Evolutionary conservation across 2,113 vertebrate species (phyloP), one percentile per base, ranked within the genome.

Genomic region (Sinocyclocheilus grahami): DNA sequence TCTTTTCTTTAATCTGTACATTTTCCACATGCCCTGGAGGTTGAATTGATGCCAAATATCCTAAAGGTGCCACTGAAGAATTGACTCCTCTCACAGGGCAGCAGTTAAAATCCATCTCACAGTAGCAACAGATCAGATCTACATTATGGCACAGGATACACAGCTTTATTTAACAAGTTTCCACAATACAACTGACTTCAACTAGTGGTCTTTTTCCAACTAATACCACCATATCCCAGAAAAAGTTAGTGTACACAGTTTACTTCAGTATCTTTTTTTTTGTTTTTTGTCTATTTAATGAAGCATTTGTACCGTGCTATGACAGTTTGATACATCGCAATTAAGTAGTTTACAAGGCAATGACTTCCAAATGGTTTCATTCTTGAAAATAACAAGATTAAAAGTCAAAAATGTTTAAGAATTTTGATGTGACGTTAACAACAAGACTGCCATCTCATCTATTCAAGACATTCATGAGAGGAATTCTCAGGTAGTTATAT

Each of bases 121-220:
- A 96, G 95, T 93, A 97, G 95, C 95, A 96, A 97, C 95, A 95
- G 94, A 95, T 96, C 94, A 87, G 92, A 95, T 93, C 94, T 92
- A 90, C 93, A 95, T 94, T 97, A 97, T 97, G 96, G 97, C 97
- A 97, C 97, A 95, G 94, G 96, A 96, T 96, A 96, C 95, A 96
- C 95, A 94, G 91, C 88, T 87, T 88, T 90, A 91, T 94, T 95
- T 78, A 95, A 95, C 94, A 96, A 96, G 94, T 92, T 95, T 97
- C 96, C 97, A 98, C 97, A 97, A 97, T 96, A 98, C 97, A 96
- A 96, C 96, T 92, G 92, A 94, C 96, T 97, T 96, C 92, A 90
- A 94, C 96, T 97, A 96, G 95, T 95, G 94, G 93, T 95, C 88
- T 95, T 94, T 95, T 94, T 95, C 94, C 94, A 96, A 95, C 95